A percentile compares a stretch with the other conserved stretches of the same genome.
These are phyloP conservation scores for Pelmatolapia mariae DNA, from an alignment of 2,113 vertebrate species.

Conservation along the genomic window DNA sequence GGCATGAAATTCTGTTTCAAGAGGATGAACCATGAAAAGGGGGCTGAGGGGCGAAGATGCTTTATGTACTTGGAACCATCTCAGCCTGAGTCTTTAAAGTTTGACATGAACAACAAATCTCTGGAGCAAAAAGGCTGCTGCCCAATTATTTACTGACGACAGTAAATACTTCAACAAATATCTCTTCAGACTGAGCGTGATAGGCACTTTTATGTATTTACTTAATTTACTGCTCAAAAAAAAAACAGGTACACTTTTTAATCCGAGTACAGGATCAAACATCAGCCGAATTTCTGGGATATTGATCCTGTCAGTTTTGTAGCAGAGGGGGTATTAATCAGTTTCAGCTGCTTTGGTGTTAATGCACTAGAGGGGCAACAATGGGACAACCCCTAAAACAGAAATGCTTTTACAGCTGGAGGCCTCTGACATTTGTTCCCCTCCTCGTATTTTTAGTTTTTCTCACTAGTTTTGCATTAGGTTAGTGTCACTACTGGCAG, in stretches of 20 bases:
- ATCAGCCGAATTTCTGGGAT: background rate
- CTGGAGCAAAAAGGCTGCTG: background rate
- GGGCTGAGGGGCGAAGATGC: background rate
- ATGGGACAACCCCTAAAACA: background rate
- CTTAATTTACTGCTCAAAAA: background rate
- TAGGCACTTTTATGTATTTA: background rate
- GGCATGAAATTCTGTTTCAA: conserved; percentile 2
- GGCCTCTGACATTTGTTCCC: background rate
- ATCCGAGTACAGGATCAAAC: background rate
- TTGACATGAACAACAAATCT: background rate
- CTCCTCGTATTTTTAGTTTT: background rate
- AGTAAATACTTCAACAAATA: background rate
- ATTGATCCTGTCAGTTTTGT: background rate
- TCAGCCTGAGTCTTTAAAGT: background rate
- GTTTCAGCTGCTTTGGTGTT: background rate
- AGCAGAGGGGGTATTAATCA: background rate
- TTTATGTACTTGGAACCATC: background rate
- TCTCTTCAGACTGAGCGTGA: background rate
- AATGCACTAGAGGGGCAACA: background rate
- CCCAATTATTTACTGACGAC: background rate
- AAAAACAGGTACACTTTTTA: background rate
- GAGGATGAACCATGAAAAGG: conserved; percentile 10
- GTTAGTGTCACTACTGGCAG: background rate
- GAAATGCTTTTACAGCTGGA: background rate
- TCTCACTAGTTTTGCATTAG: background rate